Evolutionary conservation across 2,113 vertebrate species (phyloP).

Genomic region (Prunella fulvescens): DNA sequence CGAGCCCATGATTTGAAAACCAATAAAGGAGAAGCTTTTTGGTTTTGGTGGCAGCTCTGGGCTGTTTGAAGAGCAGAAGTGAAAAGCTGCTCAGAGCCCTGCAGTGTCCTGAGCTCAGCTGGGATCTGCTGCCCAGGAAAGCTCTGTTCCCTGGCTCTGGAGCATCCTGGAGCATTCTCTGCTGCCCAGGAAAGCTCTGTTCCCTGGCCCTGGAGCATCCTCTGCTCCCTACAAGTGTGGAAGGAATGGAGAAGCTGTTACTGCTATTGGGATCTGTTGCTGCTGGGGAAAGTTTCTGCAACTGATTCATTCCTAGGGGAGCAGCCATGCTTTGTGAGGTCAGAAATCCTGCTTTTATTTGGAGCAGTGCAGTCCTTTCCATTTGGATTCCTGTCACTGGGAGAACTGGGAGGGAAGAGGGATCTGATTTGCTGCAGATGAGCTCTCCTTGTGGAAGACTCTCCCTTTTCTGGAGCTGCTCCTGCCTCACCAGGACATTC

Average conservation of each 20-base stretch:
- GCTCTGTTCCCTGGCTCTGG: accelerated
- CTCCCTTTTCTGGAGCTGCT: not conserved
- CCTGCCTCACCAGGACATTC: not conserved
- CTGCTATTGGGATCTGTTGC: accelerated
- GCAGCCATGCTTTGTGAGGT: not conserved
- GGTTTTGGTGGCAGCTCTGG: not conserved
- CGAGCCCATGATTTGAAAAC: not conserved
- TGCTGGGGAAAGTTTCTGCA: not conserved
- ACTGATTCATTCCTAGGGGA: not conserved
- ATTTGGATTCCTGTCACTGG: not conserved
- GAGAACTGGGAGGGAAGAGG: not conserved
- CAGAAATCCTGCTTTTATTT: accelerated
- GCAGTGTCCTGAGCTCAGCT: not conserved
- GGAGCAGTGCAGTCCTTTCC: not conserved
- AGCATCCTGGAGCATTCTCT: not conserved
- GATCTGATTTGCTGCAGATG: not conserved
- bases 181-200: not conserved
- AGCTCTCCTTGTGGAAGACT: not conserved
- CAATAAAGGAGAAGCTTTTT: not conserved
- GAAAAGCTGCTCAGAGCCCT: not conserved
- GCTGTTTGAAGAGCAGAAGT: not conserved
- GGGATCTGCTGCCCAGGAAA: not conserved
- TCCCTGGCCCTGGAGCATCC: not conserved
- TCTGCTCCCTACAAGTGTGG: not conserved
- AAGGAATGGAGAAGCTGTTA: not conserved